Conservation (phyloP, 2,888 invertebrate species). For the Nineta flava region DNA sequence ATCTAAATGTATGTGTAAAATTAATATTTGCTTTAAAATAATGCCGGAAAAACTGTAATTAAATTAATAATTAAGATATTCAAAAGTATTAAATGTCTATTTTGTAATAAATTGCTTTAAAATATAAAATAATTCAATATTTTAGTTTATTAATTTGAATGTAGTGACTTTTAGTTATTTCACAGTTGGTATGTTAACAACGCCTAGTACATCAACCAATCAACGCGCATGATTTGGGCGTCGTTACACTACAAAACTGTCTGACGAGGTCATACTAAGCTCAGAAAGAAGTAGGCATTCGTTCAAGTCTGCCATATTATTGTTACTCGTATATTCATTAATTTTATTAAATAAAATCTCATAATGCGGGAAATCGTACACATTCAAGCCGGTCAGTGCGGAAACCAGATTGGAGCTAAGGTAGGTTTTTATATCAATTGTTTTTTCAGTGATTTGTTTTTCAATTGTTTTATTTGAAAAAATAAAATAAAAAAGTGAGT, state of each 20-base stretch:
- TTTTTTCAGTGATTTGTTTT: not conserved
- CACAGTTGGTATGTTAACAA: conserved; percentile 1
- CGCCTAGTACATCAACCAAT: conserved; percentile 1
- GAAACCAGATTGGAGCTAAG: conserved; percentile 81
- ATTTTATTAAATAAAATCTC: conserved; percentile 5
- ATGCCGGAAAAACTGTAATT: no score
- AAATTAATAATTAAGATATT: no score
- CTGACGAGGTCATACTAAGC: not conserved
- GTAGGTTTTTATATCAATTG: conserved; percentile 31
- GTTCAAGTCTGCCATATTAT: not conserved
- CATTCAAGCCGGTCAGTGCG: conserved; percentile 63
- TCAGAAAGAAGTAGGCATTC: conserved; percentile 2
- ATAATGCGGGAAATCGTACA: conserved; percentile 86
- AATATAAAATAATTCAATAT: no score
- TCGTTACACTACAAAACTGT: conserved; percentile 5
- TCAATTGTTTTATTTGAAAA: not conserved
- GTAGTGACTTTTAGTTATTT: not conserved
- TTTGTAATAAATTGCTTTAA: no score
- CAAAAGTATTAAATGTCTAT: no score
- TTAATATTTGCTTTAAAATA: no score
- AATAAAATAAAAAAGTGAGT: not conserved
- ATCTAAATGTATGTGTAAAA: no score
- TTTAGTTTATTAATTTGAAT: not conserved
- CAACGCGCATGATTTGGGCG: conserved; percentile 1
- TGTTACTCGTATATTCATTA: not conserved